Evolutionary conservation across 2,797 vertebrate genomes (phyloP).

Genomic region (Merluccius polli): DNA sequence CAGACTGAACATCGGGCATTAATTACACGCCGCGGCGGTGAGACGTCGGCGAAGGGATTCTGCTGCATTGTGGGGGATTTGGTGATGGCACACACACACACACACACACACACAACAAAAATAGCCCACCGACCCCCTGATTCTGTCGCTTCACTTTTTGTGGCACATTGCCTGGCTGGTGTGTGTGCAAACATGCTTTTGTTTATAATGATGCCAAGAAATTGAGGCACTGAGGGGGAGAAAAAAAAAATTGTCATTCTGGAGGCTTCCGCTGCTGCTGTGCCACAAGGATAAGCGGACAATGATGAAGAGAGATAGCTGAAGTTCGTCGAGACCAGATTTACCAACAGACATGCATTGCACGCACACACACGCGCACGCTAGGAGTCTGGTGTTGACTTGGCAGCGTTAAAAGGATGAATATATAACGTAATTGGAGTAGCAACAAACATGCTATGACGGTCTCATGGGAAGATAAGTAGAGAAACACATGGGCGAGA

Average conservation of each 20-base stretch:
- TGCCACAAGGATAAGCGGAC: not conserved
- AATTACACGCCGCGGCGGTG: not conserved
- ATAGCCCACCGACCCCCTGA: not conserved
- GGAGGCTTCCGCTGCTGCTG: not conserved
- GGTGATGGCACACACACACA: slow-evolving; percentile 1
- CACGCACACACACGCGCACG: slow-evolving; percentile 17
- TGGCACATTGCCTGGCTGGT: not conserved
- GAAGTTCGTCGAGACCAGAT: not conserved
- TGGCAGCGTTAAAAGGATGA: slow-evolving; percentile 25
- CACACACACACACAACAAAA: not conserved
- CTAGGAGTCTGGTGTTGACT: slow-evolving; percentile 26
- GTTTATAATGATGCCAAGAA: not conserved
- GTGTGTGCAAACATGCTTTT: not conserved
- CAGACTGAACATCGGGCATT: not conserved
- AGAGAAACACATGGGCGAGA: slow-evolving; percentile 26
- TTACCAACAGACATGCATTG: slow-evolving; percentile 6
- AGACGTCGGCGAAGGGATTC: not conserved
- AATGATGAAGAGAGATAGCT: not conserved
- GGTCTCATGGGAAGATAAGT: slow-evolving; percentile 18
- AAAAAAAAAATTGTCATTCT: not conserved
- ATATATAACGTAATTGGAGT: slow-evolving; percentile 33
- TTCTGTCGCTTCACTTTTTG: not conserved
- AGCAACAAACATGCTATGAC: slow-evolving; percentile 26
- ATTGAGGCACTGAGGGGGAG: not conserved
- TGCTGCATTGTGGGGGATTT: not conserved